Conservation (phyloP, 2,797 vertebrate species). For the Sebastes kiyomatsui region DNA sequence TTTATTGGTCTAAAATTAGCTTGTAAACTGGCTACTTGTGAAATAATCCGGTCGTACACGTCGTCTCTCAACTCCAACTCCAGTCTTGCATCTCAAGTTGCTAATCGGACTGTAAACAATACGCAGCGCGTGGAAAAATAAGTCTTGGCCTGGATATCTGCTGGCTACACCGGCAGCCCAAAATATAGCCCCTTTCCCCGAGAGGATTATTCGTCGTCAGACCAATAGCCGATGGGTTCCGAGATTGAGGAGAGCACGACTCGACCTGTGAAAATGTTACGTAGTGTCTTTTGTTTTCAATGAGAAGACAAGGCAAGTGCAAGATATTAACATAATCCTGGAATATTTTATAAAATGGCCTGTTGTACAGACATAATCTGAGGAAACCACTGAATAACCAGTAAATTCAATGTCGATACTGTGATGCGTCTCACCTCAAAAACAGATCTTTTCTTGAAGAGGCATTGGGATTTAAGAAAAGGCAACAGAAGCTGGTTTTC, state of each 20-base stretch:
- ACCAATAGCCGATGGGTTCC: too few relatives aligned
- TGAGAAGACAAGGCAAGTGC: neutral
- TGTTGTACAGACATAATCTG: neutral
- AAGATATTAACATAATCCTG: neutral
- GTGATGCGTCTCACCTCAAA: conserved; percentile 5
- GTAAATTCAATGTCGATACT: neutral
- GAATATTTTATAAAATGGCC: neutral
- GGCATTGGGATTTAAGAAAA: neutral
- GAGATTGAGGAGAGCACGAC: neutral
- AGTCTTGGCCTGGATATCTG: too few relatives aligned
- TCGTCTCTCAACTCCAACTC: too few relatives aligned
- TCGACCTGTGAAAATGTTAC: neutral
- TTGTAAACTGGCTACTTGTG: too few relatives aligned
- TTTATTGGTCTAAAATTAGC: too few relatives aligned
- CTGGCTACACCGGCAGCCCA: too few relatives aligned
- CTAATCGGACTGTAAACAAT: too few relatives aligned
- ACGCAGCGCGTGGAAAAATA: too few relatives aligned
- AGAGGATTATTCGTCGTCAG: too few relatives aligned
- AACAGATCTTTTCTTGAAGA: conserved; percentile 2
- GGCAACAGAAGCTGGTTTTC: conserved; percentile 3
- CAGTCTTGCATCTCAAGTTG: too few relatives aligned
- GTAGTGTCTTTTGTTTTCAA: neutral
- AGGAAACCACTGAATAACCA: conserved; percentile 15
- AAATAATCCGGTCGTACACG: too few relatives aligned
- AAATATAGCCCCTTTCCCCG: too few relatives aligned